Evolutionary conservation across 2,113 vertebrate genomes (phyloP), one percentile per base, ranked within the genome.

Genomic region (Oenanthe oenanthe): DNA sequence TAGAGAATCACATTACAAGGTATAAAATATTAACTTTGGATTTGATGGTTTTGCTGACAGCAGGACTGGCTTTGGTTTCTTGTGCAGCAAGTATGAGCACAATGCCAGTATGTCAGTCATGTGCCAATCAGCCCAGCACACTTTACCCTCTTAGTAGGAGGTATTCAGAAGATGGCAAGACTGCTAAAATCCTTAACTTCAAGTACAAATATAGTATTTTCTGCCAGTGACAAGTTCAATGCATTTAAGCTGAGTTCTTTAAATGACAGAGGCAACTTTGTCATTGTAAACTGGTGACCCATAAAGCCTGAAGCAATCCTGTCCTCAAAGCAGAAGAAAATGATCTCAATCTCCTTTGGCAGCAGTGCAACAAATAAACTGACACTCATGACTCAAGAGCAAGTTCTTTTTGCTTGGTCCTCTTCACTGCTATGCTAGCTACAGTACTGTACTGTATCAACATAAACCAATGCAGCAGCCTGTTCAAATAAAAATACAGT

Each of bases 71-170:
- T 89, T 87, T 34, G 50, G 48, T 58, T 72, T 79, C 21, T 72
- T 16, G 2, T 17, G 63, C 67, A 53, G 7, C 50, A 77, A 66
- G n/a, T 50, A 32, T 2, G 4, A 76, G 45, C 40, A 38, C 1
- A 6, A 53, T 65, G 43, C 40, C 2, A 9, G 26, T 53, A 4
- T 6, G 43, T 85, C 61, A 31, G 56, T 74, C 21, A 28, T 50
- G 10, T 6, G 40, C 80, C 70, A 48, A 62, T 74, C n/a, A 56
- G 83, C 42, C 34, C 1, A 1, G 51, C 51, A 38, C 0, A 0
- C 14, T 85, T 81, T 9, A 51, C 12, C 19, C 10, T n/a, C 34
- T 65, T 36, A 26, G 21, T 7, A 56, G 32, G 22, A 80, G 42
- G 56, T 54, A 38, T 0, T 5, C 38, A 60, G 78, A 53, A 68